A percentile compares a stretch with the other conserved stretches of the same genome.
phyloP scores from a whole-genome alignment of 2,888 invertebrate species.

The Tachystola acroxantha region DNA sequence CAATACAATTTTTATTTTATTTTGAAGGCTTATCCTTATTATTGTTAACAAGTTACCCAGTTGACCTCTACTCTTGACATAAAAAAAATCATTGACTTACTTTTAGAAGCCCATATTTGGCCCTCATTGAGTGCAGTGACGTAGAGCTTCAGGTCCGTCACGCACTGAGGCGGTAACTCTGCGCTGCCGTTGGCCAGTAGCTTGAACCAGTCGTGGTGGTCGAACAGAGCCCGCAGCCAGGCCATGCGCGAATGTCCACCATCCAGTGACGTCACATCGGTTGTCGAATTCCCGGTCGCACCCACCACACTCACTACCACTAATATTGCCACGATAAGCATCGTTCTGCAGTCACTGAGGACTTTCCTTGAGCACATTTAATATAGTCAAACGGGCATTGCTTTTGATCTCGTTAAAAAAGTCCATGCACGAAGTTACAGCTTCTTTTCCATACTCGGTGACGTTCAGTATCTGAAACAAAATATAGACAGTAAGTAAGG shows the following conservation, averaged over 20 bases:
- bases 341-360: conserved; percentile 29
- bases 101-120: conserved; percentile 87
- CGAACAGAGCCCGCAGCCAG: conserved; percentile 82
- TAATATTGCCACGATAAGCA: conserved; percentile 45
- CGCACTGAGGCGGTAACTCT: conserved; percentile 55
- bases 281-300: conserved; percentile 51
- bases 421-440: neutral
- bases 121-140: conserved; percentile 80
- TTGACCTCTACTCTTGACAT: too few relatives aligned
- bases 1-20: too few relatives aligned
- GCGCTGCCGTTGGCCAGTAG: conserved; percentile 66
- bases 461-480: conserved; percentile 15
- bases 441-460: neutral
- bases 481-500: too few relatives aligned
- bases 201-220: conserved; percentile 79
- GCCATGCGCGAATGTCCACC: conserved; percentile 67
- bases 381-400: neutral
- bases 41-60: too few relatives aligned
- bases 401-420: neutral
- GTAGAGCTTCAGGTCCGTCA: conserved; percentile 76
- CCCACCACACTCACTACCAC: conserved; percentile 64
- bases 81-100: conserved; percentile 76
- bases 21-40: too few relatives aligned
- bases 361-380: neutral
- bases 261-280: conserved; percentile 15